A percentile compares a stretch with the other conserved stretches of the same genome.
These are phyloP conservation scores for Brachynemurus nebulosus DNA, from an alignment of 2,888 invertebrate genomes.

Conservation along the genomic window DNA sequence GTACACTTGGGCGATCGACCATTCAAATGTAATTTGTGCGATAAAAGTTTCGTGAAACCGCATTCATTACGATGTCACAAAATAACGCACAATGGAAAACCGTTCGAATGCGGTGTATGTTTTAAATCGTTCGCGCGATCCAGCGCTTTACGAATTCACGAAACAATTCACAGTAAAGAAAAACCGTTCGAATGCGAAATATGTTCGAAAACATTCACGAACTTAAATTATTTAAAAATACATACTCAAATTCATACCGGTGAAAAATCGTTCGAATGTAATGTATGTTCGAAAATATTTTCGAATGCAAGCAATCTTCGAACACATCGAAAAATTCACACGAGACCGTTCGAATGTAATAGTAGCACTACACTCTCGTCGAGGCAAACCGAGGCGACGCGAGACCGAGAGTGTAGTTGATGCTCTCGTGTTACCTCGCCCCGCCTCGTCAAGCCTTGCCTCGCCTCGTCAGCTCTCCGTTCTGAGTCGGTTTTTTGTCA, in stretches of 20 bases:
- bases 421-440: too few species aligned
- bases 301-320: neutral
- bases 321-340: neutral
- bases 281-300: neutral
- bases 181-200: neutral
- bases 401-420: too few species aligned
- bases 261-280: neutral
- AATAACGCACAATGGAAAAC: neutral
- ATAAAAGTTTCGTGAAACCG: neutral
- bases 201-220: neutral
- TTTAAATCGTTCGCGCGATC: neutral
- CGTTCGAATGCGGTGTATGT: neutral
- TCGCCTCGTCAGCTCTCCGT: too few species aligned
- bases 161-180: neutral
- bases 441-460: too few species aligned
- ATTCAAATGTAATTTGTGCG: neutral
- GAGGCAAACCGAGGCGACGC: too few species aligned
- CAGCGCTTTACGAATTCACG: neutral
- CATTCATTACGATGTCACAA: neutral
- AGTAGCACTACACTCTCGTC: too few species aligned
- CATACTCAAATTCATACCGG: neutral
- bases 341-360: neutral
- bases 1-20: neutral
- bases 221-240: neutral
- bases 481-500: too few species aligned